Conservation (phyloP, 2,113 vertebrate genomes). For the Callionymus lyra region DNA sequence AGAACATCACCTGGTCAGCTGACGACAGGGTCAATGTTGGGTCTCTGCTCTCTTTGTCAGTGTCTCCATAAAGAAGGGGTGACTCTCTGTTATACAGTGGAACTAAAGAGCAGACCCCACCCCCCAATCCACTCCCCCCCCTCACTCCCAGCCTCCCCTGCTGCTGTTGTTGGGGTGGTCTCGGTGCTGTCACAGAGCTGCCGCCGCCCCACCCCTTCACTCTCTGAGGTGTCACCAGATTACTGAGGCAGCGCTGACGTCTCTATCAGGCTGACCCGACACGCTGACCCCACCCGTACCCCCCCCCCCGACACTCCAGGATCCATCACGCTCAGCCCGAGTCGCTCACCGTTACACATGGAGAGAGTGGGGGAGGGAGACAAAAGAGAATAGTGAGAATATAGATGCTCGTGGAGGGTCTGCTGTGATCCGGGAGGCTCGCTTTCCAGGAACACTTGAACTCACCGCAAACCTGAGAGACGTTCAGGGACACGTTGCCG, state of each 20-base stretch:
- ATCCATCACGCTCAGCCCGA: constrained; percentile 39
- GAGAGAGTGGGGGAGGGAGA: constrained; percentile 8
- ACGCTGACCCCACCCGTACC: constrained; percentile 37
- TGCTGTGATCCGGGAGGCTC: no score
- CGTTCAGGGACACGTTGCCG: no score
- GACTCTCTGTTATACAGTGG: constrained; percentile 29
- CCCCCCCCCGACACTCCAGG: constrained; percentile 29
- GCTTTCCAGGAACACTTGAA: no score
- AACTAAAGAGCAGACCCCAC: constrained; percentile 37
- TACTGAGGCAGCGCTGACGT: constrained; percentile 61
- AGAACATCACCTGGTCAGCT: no score
- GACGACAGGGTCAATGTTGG: no score
- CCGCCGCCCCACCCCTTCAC: constrained; percentile 22
- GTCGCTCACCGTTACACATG: constrained; percentile 9
- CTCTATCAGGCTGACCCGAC: constrained; percentile 59
- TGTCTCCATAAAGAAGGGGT: no score
- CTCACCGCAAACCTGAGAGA: no score
- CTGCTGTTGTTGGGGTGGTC: constrained; percentile 61
- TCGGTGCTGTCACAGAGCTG: constrained; percentile 54
- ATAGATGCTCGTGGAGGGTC: neutral
- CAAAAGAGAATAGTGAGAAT: no score
- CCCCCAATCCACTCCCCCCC: constrained; percentile 16
- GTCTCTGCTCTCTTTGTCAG: no score
- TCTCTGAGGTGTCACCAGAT: constrained; percentile 49
- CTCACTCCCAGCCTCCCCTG: constrained; percentile 38